A percentile compares a stretch with the other conserved stretches of the same genome.
phyloP scores from a whole-genome alignment of 1,140 invertebrate genomes.

The Drosophila suzukii region DNA sequence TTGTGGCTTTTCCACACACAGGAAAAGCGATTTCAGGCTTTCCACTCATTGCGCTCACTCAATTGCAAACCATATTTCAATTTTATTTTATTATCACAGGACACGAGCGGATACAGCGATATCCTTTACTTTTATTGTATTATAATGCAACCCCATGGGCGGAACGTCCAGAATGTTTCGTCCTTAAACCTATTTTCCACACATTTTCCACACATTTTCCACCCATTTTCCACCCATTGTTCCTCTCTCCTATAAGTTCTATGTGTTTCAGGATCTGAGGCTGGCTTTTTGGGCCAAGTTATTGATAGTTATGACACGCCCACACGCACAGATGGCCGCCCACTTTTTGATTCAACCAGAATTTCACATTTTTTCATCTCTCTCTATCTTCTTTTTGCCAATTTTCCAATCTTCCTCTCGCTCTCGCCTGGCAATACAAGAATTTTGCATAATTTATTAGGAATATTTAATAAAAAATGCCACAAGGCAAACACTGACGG shows the following conservation, averaged over 20 bases:
- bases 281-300: conserved; percentile 62
- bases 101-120: conserved; percentile 53
- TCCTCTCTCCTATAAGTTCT: neutral
- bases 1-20: conserved; percentile 20
- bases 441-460: conserved; percentile 82
- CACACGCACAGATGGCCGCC: conserved; percentile 49
- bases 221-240: conserved; percentile 30
- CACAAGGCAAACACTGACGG: conserved; percentile 69
- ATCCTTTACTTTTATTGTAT: conserved; percentile 75
- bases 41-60: conserved; percentile 72
- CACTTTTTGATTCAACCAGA: conserved; percentile 63
- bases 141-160: conserved; percentile 39
- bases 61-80: conserved; percentile 81
- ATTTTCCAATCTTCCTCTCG: conserved; percentile 1
- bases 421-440: conserved; percentile 62
- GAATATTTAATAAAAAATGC: conserved; percentile 81
- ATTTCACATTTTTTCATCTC: conserved; percentile 20
- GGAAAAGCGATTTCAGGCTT: conserved; percentile 30
- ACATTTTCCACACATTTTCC: conserved; percentile 18
- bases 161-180: conserved; percentile 20
- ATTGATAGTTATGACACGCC: conserved; percentile 77
- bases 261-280: conserved; percentile 3
- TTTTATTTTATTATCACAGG: conserved; percentile 77
- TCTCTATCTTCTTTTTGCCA: neutral
- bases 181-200: conserved; percentile 30